Evolutionary conservation across 1,140 invertebrate genomes (phyloP).

Genomic region (Dufourea novaeangliae): DNA sequence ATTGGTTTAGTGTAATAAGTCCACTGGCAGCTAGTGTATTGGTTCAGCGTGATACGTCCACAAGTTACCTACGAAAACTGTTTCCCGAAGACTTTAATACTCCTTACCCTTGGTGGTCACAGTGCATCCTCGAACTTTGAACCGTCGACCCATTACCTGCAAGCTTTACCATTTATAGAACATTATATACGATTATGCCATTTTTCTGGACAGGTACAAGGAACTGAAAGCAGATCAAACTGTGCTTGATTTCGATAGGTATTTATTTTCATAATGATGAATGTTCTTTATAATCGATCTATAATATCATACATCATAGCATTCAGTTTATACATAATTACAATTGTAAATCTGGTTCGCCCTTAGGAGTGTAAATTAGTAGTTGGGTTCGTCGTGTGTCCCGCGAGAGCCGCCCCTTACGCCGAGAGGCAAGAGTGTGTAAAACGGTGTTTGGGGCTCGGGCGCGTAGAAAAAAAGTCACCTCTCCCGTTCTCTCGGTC

Average conservation of each 20-base stretch:
- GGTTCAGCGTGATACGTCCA: no score
- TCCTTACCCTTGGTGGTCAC: no score
- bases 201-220: no score
- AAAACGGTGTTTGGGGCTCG: slow-evolving; percentile 68
- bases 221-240: not conserved
- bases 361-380: slow-evolving; percentile 74
- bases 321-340: slow-evolving; percentile 82
- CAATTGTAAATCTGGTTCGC: slow-evolving; percentile 79
- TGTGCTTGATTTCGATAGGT: slow-evolving; percentile 77
- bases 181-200: no score
- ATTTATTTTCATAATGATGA: slow-evolving; percentile 82
- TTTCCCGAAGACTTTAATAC: no score
- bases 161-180: no score
- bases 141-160: no score
- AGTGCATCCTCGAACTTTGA: no score
- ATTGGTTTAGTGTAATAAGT: no score
- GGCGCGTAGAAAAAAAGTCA: slow-evolving; percentile 70
- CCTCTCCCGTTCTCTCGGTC: not conserved
- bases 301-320: slow-evolving; percentile 82
- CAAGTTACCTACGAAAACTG: no score
- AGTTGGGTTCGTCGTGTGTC: slow-evolving; percentile 70
- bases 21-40: no score
- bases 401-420: slow-evolving; percentile 40
- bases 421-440: slow-evolving; percentile 61
- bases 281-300: slow-evolving; percentile 82